Conservation (phyloP, 2,113 vertebrate genomes). For the Hiodon alosoides region DNA sequence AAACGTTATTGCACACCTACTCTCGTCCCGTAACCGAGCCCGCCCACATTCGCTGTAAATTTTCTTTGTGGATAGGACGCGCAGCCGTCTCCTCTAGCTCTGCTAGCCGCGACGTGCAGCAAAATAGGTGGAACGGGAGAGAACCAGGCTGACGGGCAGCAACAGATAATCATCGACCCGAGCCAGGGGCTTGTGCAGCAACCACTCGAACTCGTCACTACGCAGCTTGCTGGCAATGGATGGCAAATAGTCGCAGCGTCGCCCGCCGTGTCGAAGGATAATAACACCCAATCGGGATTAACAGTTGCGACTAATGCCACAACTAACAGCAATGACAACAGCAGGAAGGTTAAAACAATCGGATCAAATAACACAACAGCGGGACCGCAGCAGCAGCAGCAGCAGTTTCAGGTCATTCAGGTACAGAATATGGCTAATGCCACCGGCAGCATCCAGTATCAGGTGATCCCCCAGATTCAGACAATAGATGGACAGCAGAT, state of each 20-base stretch:
- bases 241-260: constrained; percentile 93
- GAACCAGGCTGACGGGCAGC: constrained; percentile 73
- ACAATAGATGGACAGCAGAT: constrained; percentile 91
- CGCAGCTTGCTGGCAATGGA: constrained; percentile 89
- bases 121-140: constrained; percentile 95
- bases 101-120: constrained; percentile 98
- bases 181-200: constrained; percentile 91
- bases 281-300: constrained; percentile 73
- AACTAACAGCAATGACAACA: constrained; percentile 66
- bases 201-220: constrained; percentile 91
- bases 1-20: constrained; percentile 64
- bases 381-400: constrained; percentile 50
- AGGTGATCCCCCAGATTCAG: constrained; percentile 95
- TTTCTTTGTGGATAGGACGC: constrained; percentile 78
- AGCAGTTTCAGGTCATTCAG: constrained; percentile 92
- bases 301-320: constrained; percentile 60
- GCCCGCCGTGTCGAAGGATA: constrained; percentile 84
- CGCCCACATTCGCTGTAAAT: constrained; percentile 56
- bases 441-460: constrained; percentile 85
- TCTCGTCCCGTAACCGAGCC: constrained; percentile 65
- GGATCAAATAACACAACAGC: constrained; percentile 50
- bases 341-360: constrained; percentile 76
- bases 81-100: constrained; percentile 93
- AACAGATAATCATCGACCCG: constrained; percentile 86
- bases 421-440: constrained; percentile 81